A percentile compares a stretch with the other conserved stretches of the same genome.
Evolutionary conservation across 2,888 invertebrate genomes (phyloP).

Genomic region (Zhuqinia jingwanae): DNA sequence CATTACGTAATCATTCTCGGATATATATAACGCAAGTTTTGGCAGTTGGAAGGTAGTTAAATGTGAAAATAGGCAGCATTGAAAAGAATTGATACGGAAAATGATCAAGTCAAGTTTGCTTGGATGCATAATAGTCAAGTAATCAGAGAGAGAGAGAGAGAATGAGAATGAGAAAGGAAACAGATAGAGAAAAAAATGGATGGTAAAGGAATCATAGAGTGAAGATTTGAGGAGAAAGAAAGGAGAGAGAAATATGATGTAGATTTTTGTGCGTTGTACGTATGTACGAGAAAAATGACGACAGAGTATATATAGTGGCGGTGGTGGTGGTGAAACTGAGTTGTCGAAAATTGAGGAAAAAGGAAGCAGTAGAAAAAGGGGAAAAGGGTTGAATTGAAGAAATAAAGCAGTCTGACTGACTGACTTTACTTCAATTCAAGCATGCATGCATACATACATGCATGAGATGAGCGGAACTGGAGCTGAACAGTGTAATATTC

Average conservation of each 20-base stretch:
- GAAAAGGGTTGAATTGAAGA: slow-evolving; percentile 49
- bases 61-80: slow-evolving; percentile 53
- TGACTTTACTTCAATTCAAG: slow-evolving; percentile 59
- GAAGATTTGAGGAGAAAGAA: slow-evolving; percentile 41
- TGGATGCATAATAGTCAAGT: slow-evolving; percentile 63
- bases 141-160: slow-evolving; percentile 61
- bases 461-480: slow-evolving; percentile 73
- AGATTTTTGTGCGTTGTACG: too few relatives aligned
- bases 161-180: slow-evolving; percentile 67
- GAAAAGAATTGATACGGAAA: slow-evolving; percentile 67
- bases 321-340: background rate
- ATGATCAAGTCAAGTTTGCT: slow-evolving; percentile 67
- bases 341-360: slow-evolving; percentile 23
- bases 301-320: background rate
- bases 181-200: slow-evolving; percentile 38
- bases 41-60: slow-evolving; percentile 50
- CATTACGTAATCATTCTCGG: background rate
- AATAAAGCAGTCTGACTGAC: too few relatives aligned
- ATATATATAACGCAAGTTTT: background rate
- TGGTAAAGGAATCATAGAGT: slow-evolving; percentile 46
- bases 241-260: slow-evolving; percentile 18
- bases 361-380: slow-evolving; percentile 53
- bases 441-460: slow-evolving; percentile 67
- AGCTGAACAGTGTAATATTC: slow-evolving; percentile 78
- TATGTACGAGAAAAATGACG: slow-evolving; percentile 15